These are phyloP conservation scores for Lucilia sericata DNA, from an alignment of 1,140 invertebrate genomes.

Conservation along the genomic window DNA sequence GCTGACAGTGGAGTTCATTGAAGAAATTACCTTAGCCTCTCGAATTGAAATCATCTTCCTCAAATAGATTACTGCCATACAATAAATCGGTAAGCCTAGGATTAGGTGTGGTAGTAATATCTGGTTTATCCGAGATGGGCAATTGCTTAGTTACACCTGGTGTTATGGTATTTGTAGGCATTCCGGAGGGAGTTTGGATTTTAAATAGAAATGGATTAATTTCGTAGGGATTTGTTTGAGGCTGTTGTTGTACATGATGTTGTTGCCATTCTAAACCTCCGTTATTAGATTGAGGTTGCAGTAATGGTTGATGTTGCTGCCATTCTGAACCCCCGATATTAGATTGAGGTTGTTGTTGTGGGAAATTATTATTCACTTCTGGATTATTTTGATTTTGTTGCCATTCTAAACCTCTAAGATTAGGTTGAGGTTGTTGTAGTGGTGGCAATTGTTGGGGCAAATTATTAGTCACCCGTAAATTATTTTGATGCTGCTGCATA, in stretches of 20 bases:
- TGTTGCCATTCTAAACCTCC: no score
- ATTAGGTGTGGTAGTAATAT: background rate
- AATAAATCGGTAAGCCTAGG: background rate
- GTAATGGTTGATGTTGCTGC: background rate
- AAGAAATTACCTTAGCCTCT: background rate
- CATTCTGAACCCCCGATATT: no score
- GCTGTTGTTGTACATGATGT: background rate
- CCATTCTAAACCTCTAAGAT: background rate
- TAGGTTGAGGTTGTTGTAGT: background rate
- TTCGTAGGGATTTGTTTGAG: background rate
- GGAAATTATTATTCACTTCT: no score
- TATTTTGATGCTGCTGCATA: no score
- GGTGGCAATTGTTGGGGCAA: background rate
- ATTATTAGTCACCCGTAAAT: no score
- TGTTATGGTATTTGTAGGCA: background rate
- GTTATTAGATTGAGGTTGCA: background rate
- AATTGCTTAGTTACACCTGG: background rate
- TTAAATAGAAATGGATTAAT: background rate
- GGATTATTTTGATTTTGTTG: no score
- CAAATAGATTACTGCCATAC: background rate
- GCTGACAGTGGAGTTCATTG: background rate
- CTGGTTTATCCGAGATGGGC: background rate
- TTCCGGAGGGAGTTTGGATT: background rate
- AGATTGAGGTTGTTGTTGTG: no score
- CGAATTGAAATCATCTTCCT: background rate